Evolutionary conservation across 2,797 vertebrate genomes (phyloP).

Genomic region (Poecilia wingei): DNA sequence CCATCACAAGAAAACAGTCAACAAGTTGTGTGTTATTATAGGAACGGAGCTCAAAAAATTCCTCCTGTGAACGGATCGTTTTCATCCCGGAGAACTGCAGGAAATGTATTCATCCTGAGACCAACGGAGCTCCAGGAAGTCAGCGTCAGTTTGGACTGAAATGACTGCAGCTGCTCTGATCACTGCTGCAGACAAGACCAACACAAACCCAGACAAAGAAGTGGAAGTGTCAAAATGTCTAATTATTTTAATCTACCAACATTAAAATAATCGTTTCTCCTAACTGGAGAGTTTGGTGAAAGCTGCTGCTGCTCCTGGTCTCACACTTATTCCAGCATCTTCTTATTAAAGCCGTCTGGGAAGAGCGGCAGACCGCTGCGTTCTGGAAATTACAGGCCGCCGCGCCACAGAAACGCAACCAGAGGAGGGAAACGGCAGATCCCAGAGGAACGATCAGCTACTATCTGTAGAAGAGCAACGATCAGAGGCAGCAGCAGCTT

Average conservation of each 20-base stretch:
- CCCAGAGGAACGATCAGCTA: neutral
- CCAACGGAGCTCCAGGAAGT: neutral
- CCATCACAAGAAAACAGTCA: constrained; percentile 38
- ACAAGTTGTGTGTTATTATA: constrained; percentile 20
- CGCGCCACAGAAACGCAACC: constrained; percentile 35
- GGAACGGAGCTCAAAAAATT: constrained; percentile 26
- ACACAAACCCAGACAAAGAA: neutral
- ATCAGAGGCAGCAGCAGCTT: neutral
- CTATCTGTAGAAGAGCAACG: neutral
- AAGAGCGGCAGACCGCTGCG: constrained; percentile 35
- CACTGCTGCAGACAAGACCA: neutral
- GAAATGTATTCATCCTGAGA: constrained; percentile 27
- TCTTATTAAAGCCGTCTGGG: constrained; percentile 58
- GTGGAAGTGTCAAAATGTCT: neutral
- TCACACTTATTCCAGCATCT: constrained; percentile 39
- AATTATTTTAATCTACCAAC: no score
- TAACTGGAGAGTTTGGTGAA: neutral
- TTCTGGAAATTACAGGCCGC: constrained; percentile 49
- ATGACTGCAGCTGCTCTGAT: constrained; percentile 5
- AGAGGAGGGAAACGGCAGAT: constrained; percentile 9
- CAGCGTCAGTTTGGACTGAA: neutral
- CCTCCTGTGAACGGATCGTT: constrained; percentile 17
- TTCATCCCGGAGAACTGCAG: constrained; percentile 24
- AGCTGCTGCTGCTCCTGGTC: constrained; percentile 27
- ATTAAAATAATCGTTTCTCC: constrained; percentile 19